Evolutionary conservation across 2,797 vertebrate species (phyloP).

Genomic region (Catamblyrhynchus diadema): DNA sequence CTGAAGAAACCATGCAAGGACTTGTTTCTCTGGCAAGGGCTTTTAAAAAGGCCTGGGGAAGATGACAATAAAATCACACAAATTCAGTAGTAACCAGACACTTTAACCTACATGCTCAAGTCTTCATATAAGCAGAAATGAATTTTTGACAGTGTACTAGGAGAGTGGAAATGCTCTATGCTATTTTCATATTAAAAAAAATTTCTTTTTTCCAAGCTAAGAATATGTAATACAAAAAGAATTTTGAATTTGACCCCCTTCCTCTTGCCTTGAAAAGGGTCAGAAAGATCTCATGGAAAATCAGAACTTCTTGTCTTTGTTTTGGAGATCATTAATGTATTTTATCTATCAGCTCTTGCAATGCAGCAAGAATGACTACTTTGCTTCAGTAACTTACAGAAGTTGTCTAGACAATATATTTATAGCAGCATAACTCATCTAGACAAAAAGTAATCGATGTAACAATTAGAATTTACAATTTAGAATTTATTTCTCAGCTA

Average conservation of each 20-base stretch:
- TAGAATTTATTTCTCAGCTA: background rate
- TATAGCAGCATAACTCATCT: background rate
- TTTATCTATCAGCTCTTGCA: background rate
- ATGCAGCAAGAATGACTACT: background rate
- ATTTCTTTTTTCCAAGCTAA: background rate
- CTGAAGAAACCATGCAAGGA: background rate
- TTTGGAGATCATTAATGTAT: background rate
- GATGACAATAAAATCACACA: background rate
- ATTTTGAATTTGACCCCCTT: background rate
- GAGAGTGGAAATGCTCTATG: background rate
- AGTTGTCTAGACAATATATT: background rate
- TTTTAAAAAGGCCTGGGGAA: background rate
- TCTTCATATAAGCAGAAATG: background rate
- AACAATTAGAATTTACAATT: background rate
- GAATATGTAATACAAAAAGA: background rate
- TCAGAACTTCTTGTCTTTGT: background rate
- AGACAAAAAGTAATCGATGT: background rate
- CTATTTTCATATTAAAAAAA: background rate
- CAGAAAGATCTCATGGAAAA: constrained; percentile 15
- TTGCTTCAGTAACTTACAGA: background rate
- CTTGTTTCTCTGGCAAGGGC: background rate
- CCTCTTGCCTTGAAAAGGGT: background rate
- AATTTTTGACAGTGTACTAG: background rate
- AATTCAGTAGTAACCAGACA: background rate
- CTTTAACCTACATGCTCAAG: background rate